Evolutionary conservation across 2,888 invertebrate genomes (phyloP), one percentile per base, ranked within the genome.

Genomic region (Diaperis boleti): DNA sequence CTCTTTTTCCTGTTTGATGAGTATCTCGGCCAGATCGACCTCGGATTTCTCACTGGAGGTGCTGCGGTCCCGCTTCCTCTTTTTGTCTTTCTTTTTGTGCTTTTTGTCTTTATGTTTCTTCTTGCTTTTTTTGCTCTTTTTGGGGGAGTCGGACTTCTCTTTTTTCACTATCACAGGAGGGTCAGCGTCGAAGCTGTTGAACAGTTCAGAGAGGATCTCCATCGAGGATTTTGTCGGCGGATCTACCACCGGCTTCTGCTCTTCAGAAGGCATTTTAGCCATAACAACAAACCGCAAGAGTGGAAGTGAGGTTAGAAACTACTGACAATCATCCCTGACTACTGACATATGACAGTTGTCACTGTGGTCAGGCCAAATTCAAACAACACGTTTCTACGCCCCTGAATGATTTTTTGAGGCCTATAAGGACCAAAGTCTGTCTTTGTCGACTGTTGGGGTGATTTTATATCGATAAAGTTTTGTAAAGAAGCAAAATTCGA

Each of bases 171-270:
- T 79, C 13, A 81, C 61, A 10, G 87, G 91, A 8, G 90, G 90
- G 68, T 86, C 87, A 1, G 90, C 90, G 80, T 91, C 90, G 75
- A 92, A 92, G 15, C 88, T 89, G 72, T 90, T 85, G 74, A 94
- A 94, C 0, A 94, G 82, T 80, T 94, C 94, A 0, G 92, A 90
- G 13, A 94, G 83, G 73, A 94, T 93, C 81, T 94, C 92, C 76
- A 86, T 88, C 0, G 92, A 91, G 4, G 90, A 88, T 78, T 91
- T 91, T 26, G 83, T 64, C 17, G 64, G 60, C n/a, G 64, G 59
- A 39, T 70, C 70, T 39, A 80, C 20, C 77, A 80, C 35, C 10
- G 74, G 70, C 64, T 75, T 71, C 41, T 67, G 64, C 52, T 75
- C 72, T 10, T 54, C 54, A 7, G 42, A 42, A n/a, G 29, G 41